Percentiles rank a stretch among this genome's conserved stretches.
These are phyloP conservation scores for Muscicapa comitata DNA, from an alignment of 2,797 vertebrate species.

Conservation along the genomic window DNA sequence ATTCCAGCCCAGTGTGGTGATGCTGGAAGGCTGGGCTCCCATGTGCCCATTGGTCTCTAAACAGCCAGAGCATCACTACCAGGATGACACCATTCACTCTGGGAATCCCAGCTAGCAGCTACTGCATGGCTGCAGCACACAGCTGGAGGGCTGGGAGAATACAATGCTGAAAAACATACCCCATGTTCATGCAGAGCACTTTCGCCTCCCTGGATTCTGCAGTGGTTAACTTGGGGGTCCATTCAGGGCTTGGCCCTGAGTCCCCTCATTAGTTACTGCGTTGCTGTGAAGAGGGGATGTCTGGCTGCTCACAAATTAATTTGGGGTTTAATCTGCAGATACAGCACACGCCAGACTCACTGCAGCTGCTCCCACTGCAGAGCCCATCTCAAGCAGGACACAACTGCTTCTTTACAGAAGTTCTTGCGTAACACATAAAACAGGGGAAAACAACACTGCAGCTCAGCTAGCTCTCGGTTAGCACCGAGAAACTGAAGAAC, in stretches of 20 bases:
- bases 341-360: fast-evolving
- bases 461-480: background rate
- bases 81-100: background rate
- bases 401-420: background rate
- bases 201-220: background rate
- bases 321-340: background rate
- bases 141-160: background rate
- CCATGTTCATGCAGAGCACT: fast-evolving
- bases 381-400: background rate
- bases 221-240: background rate
- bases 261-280: background rate
- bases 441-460: background rate
- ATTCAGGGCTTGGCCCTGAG: background rate
- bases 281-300: background rate
- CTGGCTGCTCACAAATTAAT: background rate
- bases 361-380: background rate
- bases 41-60: background rate
- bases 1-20: background rate
- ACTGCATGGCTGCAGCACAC: background rate
- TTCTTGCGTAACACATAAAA: background rate
- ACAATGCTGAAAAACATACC: background rate
- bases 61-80: background rate
- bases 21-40: background rate
- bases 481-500: background rate
- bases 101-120: background rate